phyloP scores from a whole-genome alignment of 2,797 vertebrate genomes.

The Dallia pectoralis region DNA sequence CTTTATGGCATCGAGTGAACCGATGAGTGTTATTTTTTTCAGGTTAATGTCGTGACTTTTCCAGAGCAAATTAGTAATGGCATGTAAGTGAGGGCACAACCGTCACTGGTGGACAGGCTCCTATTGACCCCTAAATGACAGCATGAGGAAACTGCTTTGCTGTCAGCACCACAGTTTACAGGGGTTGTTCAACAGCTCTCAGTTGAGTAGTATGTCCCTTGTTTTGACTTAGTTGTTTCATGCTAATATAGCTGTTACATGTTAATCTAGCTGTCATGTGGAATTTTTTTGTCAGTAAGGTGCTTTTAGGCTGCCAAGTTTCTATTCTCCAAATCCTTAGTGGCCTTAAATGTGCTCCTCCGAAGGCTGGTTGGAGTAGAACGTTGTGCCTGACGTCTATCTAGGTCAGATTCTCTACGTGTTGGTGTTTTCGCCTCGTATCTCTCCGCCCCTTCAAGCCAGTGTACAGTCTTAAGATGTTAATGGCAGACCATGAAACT shows the following conservation, averaged over 20 bases:
- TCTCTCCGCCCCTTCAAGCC: conserved; percentile 22
- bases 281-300: neutral
- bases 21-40: too few species aligned
- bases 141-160: neutral
- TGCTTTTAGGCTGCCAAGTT: neutral
- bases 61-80: neutral
- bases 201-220: neutral
- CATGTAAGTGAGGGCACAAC: neutral
- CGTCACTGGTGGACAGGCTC: neutral
- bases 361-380: neutral
- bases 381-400: conserved; percentile 42
- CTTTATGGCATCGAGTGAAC: too few species aligned
- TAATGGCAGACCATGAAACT: conserved; percentile 71
- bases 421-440: conserved; percentile 26
- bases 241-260: neutral
- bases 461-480: conserved; percentile 44
- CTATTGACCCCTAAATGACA: neutral
- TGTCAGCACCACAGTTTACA: neutral
- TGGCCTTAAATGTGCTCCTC: neutral
- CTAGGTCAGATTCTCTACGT: conserved; percentile 48
- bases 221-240: neutral
- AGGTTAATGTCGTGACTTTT: too few species aligned
- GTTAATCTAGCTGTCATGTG: neutral
- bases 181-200: neutral
- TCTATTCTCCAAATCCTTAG: neutral